Conservation (phyloP, 2,888 invertebrate species). For the Petrophora chlorosata region DNA sequence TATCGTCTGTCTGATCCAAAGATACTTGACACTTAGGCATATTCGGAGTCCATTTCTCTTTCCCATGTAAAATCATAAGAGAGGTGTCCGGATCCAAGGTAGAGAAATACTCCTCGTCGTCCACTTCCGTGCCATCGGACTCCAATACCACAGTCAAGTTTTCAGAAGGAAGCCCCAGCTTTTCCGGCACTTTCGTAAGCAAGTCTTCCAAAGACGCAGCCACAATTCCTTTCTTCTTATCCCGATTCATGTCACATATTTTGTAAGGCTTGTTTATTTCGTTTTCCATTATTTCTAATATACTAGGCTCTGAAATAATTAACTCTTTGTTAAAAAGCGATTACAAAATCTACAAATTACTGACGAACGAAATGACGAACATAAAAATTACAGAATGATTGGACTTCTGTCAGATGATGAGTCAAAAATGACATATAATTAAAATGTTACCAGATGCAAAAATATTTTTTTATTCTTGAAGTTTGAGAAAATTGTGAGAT, state of each 20-base stretch:
- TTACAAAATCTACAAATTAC: constrained; percentile 5
- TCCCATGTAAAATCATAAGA: constrained; percentile 90
- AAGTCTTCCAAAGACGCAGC: constrained; percentile 91
- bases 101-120: constrained; percentile 97
- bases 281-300: constrained; percentile 78
- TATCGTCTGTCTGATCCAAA: constrained; percentile 84
- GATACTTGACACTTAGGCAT: constrained; percentile 85
- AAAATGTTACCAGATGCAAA: constrained; percentile 39
- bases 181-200: constrained; percentile 89
- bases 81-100: constrained; percentile 94
- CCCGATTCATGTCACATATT: constrained; percentile 91
- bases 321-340: no score
- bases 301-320: constrained; percentile 14
- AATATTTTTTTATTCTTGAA: not conserved
- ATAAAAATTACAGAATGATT: no score
- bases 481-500: not conserved
- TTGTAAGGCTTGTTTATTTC: constrained; percentile 88
- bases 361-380: no score
- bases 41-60: constrained; percentile 89
- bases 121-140: constrained; percentile 96
- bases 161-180: constrained; percentile 86
- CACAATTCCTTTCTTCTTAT: constrained; percentile 92
- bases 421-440: constrained; percentile 26
- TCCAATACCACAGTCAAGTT: constrained; percentile 93
- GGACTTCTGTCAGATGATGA: no score